Evolutionary conservation across 1,140 invertebrate species (phyloP).

Genomic region (Zaprionus taronus): DNA sequence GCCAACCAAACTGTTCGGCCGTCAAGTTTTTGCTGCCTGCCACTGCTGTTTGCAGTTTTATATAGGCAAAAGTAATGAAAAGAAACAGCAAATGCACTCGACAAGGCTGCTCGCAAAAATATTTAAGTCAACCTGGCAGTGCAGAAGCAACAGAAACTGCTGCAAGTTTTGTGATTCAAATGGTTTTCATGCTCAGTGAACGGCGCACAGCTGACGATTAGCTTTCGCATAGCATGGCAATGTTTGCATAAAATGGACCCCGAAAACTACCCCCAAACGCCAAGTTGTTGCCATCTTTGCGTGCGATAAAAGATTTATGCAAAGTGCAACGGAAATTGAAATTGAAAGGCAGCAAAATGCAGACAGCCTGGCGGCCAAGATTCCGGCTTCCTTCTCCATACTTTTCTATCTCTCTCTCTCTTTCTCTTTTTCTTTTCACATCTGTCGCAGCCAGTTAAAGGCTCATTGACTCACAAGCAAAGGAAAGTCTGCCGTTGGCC

Average conservation of each 20-base stretch:
- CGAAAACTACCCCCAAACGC: slow-evolving; percentile 26
- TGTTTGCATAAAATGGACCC: slow-evolving; percentile 36
- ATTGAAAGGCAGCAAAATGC: slow-evolving; percentile 53
- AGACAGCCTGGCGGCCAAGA: slow-evolving; percentile 21
- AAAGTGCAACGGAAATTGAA: slow-evolving; percentile 75
- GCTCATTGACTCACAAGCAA: slow-evolving; percentile 58
- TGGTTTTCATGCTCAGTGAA: slow-evolving; percentile 56
- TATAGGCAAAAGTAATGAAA: slow-evolving; percentile 38
- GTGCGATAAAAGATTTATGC: slow-evolving; percentile 73
- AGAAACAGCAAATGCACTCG: slow-evolving; percentile 36
- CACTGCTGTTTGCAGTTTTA: slow-evolving; percentile 1
- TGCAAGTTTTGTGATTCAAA: slow-evolving; percentile 37
- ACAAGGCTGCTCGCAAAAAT: slow-evolving; percentile 28
- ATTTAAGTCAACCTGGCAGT: slow-evolving; percentile 35
- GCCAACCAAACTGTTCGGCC: slow-evolving; percentile 34
- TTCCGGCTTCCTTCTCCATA: background rate
- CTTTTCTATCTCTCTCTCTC: background rate
- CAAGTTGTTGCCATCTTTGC: slow-evolving; percentile 53
- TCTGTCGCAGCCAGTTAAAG: slow-evolving; percentile 20
- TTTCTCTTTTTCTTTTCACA: background rate
- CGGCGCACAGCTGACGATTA: slow-evolving; percentile 61
- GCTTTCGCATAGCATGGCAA: slow-evolving; percentile 34
- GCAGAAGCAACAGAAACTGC: background rate
- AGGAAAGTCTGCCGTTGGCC: background rate
- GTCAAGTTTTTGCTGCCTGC: slow-evolving; percentile 28